Percentiles rank a stretch among this genome's conserved stretches.
Conservation (phyloP, 2,797 vertebrate species). For the Sorex maritimensis region DNA sequence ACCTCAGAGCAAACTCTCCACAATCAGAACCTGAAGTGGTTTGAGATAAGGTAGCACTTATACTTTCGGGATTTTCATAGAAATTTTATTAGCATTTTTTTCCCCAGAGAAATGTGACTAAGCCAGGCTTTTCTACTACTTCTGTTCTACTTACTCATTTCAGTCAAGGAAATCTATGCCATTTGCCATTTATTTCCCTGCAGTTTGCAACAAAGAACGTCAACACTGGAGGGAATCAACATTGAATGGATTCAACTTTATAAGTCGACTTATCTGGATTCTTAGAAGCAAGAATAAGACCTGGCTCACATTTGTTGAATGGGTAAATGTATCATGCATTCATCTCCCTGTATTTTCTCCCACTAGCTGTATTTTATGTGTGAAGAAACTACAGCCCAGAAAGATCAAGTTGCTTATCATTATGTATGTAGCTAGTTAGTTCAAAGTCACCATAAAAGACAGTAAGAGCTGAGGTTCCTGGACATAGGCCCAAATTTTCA, state of each 20-base stretch:
- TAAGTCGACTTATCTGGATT: neutral
- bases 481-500: neutral
- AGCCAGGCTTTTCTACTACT: neutral
- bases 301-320: neutral
- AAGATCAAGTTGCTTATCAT: neutral
- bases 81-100: neutral
- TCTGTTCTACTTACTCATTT: neutral
- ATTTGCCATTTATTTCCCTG: neutral
- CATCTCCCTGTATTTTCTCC: neutral
- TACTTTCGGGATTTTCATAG: neutral
- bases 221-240: neutral
- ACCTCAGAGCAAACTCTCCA: neutral
- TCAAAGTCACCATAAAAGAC: neutral
- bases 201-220: neutral
- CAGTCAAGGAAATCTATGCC: neutral
- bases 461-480: neutral
- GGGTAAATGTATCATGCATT: neutral
- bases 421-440: neutral
- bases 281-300: neutral
- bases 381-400: neutral
- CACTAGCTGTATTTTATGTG: slow-evolving; percentile 13
- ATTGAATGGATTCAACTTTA: neutral
- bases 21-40: neutral
- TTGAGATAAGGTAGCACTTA: neutral
- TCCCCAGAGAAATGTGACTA: slow-evolving; percentile 9